Evolutionary conservation across 2,113 vertebrate species (phyloP).

Genomic region (Physeter macrocephalus): DNA sequence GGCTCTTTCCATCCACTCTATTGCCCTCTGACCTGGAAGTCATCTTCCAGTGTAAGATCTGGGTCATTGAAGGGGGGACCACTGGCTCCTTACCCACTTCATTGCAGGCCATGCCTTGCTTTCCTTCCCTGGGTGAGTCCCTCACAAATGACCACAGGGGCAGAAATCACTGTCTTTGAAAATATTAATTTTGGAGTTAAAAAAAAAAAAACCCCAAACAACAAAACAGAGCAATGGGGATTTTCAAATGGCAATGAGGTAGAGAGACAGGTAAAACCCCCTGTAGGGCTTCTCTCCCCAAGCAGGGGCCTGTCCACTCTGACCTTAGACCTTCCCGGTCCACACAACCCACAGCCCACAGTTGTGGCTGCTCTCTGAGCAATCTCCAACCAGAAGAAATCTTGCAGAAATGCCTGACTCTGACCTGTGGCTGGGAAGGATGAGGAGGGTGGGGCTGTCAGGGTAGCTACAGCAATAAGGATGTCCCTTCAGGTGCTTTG

Average conservation of each 20-base stretch:
- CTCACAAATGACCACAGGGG: not conserved
- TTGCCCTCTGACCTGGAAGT: not conserved
- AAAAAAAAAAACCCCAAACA: not conserved
- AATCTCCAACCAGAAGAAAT: not conserved
- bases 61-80: not conserved
- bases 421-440: not conserved
- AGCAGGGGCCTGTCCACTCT: too few relatives aligned
- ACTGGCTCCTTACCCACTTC: not conserved
- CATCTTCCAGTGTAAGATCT: not conserved
- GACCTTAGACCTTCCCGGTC: not conserved
- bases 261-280: not conserved
- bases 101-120: not conserved
- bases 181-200: not conserved
- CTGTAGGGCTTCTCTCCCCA: not conserved
- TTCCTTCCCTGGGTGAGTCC: not conserved
- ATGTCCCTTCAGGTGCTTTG: rapidly evolving
- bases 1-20: not conserved
- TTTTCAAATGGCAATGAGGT: not conserved
- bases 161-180: not conserved
- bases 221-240: not conserved
- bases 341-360: not conserved
- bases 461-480: not conserved
- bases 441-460: not conserved
- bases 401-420: not conserved
- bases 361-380: not conserved